These are phyloP conservation scores for Rhagophthalmus giganteus DNA, from an alignment of 2,888 invertebrate genomes.

Conservation along the genomic window DNA sequence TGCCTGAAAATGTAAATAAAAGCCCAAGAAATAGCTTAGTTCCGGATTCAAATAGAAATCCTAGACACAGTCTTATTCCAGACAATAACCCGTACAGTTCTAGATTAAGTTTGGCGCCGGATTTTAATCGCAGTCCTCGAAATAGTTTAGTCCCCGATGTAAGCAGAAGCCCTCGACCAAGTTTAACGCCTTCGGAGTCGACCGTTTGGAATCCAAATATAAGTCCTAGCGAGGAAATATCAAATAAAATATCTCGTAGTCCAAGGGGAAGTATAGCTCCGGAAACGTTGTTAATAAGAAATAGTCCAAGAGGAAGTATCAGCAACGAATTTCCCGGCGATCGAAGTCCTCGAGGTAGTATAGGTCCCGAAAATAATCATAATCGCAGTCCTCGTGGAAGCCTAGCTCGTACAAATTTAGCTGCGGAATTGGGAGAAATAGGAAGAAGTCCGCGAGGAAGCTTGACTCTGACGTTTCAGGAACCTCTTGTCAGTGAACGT, in stretches of 20 bases:
- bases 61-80: constrained; percentile 66
- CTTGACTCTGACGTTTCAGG: constrained; percentile 65
- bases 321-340: constrained; percentile 46
- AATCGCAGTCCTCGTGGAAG: constrained; percentile 66
- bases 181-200: constrained; percentile 64
- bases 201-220: constrained; percentile 61
- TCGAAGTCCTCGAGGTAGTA: constrained; percentile 62
- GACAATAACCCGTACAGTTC: constrained; percentile 55
- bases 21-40: constrained; percentile 60
- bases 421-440: constrained; percentile 52
- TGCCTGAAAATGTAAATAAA: constrained; percentile 58
- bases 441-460: constrained; percentile 63
- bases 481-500: constrained; percentile 61
- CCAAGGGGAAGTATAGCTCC: constrained; percentile 59
- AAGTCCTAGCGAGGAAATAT: constrained; percentile 52
- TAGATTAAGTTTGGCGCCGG: constrained; percentile 52
- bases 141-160: constrained; percentile 59
- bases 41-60: constrained; percentile 54
- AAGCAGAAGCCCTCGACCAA: constrained; percentile 59
- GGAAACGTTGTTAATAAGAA: constrained; percentile 59
- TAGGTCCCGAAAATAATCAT: constrained; percentile 60
- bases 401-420: constrained; percentile 60
- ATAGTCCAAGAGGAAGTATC: constrained; percentile 64
- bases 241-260: constrained; percentile 59
- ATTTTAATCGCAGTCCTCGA: constrained; percentile 58